These are phyloP conservation scores for Phataginus tetradactyla DNA, from an alignment of 2,797 vertebrate species.

Conservation along the genomic window DNA sequence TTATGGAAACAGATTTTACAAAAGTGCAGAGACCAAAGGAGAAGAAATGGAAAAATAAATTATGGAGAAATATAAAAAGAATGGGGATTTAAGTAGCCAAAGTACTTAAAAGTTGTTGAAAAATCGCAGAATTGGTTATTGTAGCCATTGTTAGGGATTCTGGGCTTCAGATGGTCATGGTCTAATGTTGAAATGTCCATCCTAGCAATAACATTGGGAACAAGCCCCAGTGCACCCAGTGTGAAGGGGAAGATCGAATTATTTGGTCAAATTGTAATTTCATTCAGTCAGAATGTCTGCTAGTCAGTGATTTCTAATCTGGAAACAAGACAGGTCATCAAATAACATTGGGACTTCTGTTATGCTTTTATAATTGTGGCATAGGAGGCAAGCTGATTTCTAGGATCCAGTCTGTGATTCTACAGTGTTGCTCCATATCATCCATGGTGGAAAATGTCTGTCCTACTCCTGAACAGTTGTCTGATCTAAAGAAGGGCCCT, in stretches of 20 bases:
- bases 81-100: background rate
- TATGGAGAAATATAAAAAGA: background rate
- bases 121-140: background rate
- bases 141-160: background rate
- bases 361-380: background rate
- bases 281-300: conserved; percentile 1
- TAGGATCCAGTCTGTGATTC: background rate
- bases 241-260: background rate
- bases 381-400: background rate
- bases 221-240: background rate
- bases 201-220: background rate
- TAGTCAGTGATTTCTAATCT: conserved; percentile 8
- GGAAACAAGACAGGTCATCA: background rate
- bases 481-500: conserved; percentile 39
- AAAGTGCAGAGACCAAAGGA: background rate
- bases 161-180: background rate
- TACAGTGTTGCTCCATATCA: background rate
- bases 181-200: background rate
- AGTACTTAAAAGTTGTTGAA: background rate
- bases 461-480: background rate
- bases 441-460: background rate
- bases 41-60: background rate
- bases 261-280: conserved; percentile 17
- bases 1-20: conserved; percentile 22
- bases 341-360: background rate